Percentiles rank a stretch among this genome's conserved stretches.
phyloP scores from a whole-genome alignment of 2,888 invertebrate genomes.

The Drosophila birchii region DNA sequence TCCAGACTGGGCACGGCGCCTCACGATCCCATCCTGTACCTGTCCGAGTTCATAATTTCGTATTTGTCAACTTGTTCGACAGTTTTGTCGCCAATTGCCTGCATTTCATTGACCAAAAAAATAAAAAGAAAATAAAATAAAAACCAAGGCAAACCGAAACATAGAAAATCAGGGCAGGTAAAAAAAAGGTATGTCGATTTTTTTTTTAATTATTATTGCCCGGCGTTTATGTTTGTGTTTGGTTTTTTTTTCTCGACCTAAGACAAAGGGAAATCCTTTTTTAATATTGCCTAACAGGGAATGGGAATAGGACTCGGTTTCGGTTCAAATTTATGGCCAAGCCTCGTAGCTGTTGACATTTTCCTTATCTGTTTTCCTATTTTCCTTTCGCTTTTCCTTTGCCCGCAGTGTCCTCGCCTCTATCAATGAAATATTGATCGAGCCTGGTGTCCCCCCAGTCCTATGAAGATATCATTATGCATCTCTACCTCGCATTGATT shows the following conservation, averaged over 20 bases:
- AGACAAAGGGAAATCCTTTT: constrained; percentile 76
- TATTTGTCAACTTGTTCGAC: constrained; percentile 55
- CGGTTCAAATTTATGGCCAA: constrained; percentile 76
- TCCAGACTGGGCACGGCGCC: constrained; percentile 67
- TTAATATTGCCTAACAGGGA: constrained; percentile 64
- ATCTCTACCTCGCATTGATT: constrained; percentile 68
- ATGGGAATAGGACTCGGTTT: constrained; percentile 16
- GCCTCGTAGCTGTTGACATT: constrained; percentile 79
- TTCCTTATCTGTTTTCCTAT: constrained; percentile 68
- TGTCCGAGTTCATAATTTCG: constrained; percentile 41
- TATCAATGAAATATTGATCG: constrained; percentile 77
- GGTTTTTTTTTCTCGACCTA: constrained; percentile 31
- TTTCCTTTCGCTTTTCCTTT: constrained; percentile 40
- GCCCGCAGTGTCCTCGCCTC: constrained; percentile 54
- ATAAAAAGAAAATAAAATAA: background rate
- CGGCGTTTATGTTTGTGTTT: constrained; percentile 49
- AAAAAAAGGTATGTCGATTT: constrained; percentile 41
- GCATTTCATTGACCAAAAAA: constrained; percentile 63
- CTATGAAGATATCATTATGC: constrained; percentile 78
- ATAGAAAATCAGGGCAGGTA: constrained; percentile 61
- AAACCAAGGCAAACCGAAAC: constrained; percentile 3
- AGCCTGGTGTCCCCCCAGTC: constrained; percentile 22
- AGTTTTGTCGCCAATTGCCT: constrained; percentile 81
- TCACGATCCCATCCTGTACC: constrained; percentile 53
- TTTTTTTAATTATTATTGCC: constrained; percentile 79